These are phyloP conservation scores for Chrysolina haemoptera DNA, from an alignment of 2,888 invertebrate species.

Conservation along the genomic window DNA sequence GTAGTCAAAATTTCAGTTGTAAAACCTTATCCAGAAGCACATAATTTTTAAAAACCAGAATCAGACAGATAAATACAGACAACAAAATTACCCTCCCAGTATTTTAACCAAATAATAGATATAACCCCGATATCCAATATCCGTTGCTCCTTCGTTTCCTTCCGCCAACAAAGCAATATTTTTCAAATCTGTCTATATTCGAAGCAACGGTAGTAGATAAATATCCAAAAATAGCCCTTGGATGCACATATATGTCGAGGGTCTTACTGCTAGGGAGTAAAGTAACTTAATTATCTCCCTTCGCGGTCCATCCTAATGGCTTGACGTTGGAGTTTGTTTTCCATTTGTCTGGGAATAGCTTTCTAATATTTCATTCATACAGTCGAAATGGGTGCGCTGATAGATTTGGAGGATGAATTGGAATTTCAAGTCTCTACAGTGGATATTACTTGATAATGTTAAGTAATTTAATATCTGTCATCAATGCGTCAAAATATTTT, in stretches of 20 bases:
- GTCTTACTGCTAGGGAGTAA: constrained; percentile 27
- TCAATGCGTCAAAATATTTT: too few relatives aligned
- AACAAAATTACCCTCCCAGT: too few relatives aligned
- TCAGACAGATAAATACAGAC: too few relatives aligned
- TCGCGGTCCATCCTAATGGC: constrained; percentile 20
- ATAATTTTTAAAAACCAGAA: too few relatives aligned
- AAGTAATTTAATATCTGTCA: too few relatives aligned
- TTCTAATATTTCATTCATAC: constrained; percentile 11
- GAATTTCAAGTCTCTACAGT: background rate
- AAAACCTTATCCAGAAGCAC: too few relatives aligned
- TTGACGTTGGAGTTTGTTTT: constrained; percentile 8
- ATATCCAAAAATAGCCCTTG: constrained; percentile 37
- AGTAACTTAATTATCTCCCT: constrained; percentile 33
- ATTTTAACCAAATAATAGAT: background rate
- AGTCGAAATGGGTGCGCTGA: background rate
- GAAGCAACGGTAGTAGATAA: constrained; percentile 25
- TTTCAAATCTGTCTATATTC: constrained; percentile 3
- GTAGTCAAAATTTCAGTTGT: too few relatives aligned
- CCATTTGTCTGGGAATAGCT: constrained; percentile 10
- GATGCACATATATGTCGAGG: constrained; percentile 29
- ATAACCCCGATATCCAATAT: background rate
- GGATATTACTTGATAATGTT: too few relatives aligned
- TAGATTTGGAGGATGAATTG: background rate
- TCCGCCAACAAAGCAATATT: constrained; percentile 3
- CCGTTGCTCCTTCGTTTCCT: background rate